These are phyloP conservation scores for Sitta carolinensis DNA, from an alignment of 2,797 vertebrate genomes.

Conservation along the genomic window DNA sequence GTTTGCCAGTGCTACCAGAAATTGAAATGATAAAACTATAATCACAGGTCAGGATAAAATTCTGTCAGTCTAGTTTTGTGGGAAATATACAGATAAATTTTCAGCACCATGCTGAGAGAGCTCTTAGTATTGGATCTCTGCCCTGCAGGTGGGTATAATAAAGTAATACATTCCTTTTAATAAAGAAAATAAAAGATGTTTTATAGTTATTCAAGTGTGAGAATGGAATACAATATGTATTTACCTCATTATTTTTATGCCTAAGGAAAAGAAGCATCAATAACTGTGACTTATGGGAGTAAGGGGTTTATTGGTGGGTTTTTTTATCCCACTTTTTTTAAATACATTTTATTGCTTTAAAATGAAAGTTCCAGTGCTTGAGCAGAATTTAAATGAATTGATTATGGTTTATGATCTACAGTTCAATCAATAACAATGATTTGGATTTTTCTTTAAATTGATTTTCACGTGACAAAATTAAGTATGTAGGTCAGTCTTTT, in stretches of 20 bases:
- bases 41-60: background rate
- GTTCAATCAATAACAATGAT: background rate
- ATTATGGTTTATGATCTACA: background rate
- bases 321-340: background rate
- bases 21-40: background rate
- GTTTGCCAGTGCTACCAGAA: background rate
- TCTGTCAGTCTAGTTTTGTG: background rate
- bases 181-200: background rate
- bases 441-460: background rate
- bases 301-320: rapidly evolving
- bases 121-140: background rate
- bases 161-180: background rate
- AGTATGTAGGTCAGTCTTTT: background rate
- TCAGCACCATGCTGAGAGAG: background rate
- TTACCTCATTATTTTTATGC: background rate
- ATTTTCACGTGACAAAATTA: background rate
- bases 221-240: background rate
- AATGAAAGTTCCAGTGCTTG: background rate
- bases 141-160: background rate
- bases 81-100: background rate
- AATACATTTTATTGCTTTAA: background rate
- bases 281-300: background rate
- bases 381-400: background rate
- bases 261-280: background rate
- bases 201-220: background rate